phyloP scores from a whole-genome alignment of 2,888 invertebrate genomes.

The Dasypolia templi region DNA sequence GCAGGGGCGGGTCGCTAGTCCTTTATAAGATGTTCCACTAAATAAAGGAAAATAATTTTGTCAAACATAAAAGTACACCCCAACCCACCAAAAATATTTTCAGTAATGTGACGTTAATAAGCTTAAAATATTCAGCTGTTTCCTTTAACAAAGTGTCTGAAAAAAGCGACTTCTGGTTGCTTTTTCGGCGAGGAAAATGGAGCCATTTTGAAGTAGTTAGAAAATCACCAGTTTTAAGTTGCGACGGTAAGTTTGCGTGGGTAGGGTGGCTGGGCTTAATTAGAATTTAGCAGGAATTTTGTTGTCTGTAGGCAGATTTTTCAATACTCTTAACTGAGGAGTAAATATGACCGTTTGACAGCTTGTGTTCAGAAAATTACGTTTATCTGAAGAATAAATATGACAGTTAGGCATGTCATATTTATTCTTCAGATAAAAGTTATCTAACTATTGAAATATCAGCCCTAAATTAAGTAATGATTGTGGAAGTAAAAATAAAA shows the following conservation, averaged over 20 bases:
- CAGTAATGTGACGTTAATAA: neutral
- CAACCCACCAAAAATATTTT: no score
- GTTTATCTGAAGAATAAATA: no score
- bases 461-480: no score
- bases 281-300: neutral
- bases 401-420: no score
- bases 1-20: no score
- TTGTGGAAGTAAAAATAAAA: no score
- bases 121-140: neutral
- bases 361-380: no score
- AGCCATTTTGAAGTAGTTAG: constrained; percentile 70
- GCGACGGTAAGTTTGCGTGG: constrained; percentile 64
- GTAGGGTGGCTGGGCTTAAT: constrained; percentile 36
- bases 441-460: no score
- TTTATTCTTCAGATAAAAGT: no score
- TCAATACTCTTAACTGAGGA: no score
- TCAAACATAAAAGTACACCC: neutral
- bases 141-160: constrained; percentile 37
- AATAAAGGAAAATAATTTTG: neutral
- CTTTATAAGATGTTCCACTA: neutral
- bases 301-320: no score
- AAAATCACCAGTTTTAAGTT: constrained; percentile 70
- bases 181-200: constrained; percentile 57
- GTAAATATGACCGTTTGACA: no score
- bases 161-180: constrained; percentile 39